These are phyloP conservation scores for Scomber scombrus DNA, from an alignment of 2,113 vertebrate species.

Conservation along the genomic window DNA sequence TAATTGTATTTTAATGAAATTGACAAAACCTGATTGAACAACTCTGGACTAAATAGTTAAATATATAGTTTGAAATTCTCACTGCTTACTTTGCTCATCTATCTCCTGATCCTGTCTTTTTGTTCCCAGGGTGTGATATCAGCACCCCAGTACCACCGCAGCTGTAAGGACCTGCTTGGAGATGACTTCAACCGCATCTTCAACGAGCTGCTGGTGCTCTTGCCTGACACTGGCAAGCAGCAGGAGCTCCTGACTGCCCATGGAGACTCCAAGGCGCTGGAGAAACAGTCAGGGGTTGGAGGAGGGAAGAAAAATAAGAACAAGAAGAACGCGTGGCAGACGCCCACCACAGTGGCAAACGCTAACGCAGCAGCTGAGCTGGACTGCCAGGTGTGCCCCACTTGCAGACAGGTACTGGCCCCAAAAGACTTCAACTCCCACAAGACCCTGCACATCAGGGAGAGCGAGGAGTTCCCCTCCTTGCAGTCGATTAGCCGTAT, in stretches of 20 bases:
- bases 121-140: constrained; percentile 90
- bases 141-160: constrained; percentile 92
- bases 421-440: constrained; percentile 91
- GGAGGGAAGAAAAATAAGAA: constrained; percentile 88
- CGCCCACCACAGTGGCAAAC: constrained; percentile 58
- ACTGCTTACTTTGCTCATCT: too few relatives aligned
- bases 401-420: constrained; percentile 94
- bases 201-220: constrained; percentile 92
- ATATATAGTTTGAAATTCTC: neutral
- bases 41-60: neutral
- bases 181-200: constrained; percentile 94
- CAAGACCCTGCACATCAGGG: constrained; percentile 90
- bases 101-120: neutral
- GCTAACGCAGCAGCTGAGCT: constrained; percentile 81
- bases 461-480: constrained; percentile 93
- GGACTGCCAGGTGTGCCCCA: constrained; percentile 93
- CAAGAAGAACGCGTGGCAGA: constrained; percentile 91
- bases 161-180: constrained; percentile 89
- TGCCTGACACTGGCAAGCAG: constrained; percentile 94
- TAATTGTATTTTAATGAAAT: too few relatives aligned
- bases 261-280: constrained; percentile 84
- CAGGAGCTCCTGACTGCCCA: constrained; percentile 96
- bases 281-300: constrained; percentile 81
- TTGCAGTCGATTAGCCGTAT: constrained; percentile 94
- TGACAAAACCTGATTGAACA: neutral